Percentiles rank a stretch among this genome's conserved stretches.
Conservation (phyloP, 2,888 invertebrate species). For the Gryllus longicercus region DNA sequence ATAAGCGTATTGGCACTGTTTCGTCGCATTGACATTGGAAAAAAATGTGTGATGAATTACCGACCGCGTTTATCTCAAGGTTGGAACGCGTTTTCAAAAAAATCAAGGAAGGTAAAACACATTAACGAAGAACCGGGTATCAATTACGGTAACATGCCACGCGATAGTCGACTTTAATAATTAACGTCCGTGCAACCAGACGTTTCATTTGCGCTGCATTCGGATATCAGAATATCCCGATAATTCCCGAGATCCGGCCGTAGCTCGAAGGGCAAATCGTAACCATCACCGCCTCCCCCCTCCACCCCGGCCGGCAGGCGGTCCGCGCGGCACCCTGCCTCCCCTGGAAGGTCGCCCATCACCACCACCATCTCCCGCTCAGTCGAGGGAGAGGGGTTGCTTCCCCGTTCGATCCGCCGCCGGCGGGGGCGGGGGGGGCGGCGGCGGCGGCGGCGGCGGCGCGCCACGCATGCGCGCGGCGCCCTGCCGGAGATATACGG, state of each 20-base stretch:
- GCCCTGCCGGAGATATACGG: slow-evolving; percentile 17
- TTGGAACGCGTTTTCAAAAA: too few relatives aligned
- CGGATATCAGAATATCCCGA: background rate
- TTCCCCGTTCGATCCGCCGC: background rate
- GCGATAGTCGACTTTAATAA: background rate
- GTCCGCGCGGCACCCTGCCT: background rate
- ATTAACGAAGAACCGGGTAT: background rate
- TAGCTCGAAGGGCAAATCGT: background rate
- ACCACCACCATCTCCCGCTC: background rate
- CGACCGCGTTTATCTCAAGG: too few relatives aligned
- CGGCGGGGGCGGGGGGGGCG: background rate
- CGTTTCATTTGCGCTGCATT: background rate
- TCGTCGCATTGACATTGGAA: background rate
- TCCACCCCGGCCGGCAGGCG: background rate
- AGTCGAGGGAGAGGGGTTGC: background rate
- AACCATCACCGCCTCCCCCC: background rate
- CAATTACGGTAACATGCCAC: background rate
- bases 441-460: background rate
- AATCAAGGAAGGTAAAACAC: too few relatives aligned
- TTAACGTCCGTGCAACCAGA: background rate
- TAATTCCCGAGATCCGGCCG: background rate
- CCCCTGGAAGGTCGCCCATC: background rate
- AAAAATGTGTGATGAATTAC: too few relatives aligned
- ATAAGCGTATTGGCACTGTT: background rate
- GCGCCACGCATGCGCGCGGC: background rate